These are phyloP conservation scores for Antennarius maculatus DNA, from an alignment of 2,797 vertebrate species.

Conservation along the genomic window DNA sequence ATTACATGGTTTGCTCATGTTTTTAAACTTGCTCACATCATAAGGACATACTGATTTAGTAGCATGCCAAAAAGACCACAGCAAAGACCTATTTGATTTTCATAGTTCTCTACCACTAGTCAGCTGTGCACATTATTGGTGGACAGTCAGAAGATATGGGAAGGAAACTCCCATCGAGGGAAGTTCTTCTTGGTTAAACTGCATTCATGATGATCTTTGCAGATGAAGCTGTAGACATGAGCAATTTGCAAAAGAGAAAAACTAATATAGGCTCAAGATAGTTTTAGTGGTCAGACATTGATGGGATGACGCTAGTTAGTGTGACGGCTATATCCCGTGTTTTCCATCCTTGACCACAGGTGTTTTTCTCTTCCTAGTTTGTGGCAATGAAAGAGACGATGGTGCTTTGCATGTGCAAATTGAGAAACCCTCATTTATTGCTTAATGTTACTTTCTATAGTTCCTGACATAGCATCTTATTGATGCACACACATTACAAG, in stretches of 20 bases:
- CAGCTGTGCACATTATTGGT: constrained; percentile 50
- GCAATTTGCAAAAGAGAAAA: constrained; percentile 78
- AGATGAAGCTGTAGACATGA: constrained; percentile 71
- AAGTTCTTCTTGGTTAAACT: constrained; percentile 60
- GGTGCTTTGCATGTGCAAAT: constrained; percentile 45
- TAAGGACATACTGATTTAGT: constrained; percentile 54
- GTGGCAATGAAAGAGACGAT: constrained; percentile 59
- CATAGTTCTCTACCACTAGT: constrained; percentile 46
- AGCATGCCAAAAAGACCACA: constrained; percentile 59
- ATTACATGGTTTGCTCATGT: constrained; percentile 69
- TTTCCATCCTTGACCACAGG: constrained; percentile 74
- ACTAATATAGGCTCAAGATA: constrained; percentile 72
- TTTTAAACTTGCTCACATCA: constrained; percentile 64
- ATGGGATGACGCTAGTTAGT: constrained; percentile 80
- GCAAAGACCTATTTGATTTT: constrained; percentile 64
- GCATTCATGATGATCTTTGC: constrained; percentile 67
- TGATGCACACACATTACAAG: constrained; percentile 22
- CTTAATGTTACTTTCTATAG: background rate
- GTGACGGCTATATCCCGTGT: constrained; percentile 72
- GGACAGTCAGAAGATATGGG: constrained; percentile 55
- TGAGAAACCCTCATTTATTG: constrained; percentile 55
- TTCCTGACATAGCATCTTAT: background rate
- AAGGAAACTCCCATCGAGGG: constrained; percentile 59
- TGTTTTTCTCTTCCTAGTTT: constrained; percentile 51
- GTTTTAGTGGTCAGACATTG: constrained; percentile 72